Conservation (phyloP, 2,113 vertebrate species). For the Rhinoptilus africanus region DNA sequence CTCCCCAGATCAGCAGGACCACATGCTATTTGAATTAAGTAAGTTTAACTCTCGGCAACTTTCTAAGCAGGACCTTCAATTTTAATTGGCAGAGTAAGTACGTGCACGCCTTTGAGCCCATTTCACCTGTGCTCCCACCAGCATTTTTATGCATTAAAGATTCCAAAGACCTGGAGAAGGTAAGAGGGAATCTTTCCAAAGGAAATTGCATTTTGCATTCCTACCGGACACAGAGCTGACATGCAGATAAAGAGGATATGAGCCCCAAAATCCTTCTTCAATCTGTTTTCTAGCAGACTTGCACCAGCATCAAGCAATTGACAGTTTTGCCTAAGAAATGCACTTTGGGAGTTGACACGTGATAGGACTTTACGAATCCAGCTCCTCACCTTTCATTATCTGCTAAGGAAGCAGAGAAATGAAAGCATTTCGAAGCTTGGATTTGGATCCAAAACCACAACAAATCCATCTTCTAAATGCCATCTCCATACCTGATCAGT, state of each 20-base stretch:
- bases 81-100: background rate
- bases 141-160: background rate
- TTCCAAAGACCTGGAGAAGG: background rate
- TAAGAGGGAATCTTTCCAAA: background rate
- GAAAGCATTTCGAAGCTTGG: background rate
- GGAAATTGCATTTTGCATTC: background rate
- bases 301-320: background rate
- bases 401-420: background rate
- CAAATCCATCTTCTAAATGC: background rate
- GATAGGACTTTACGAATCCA: background rate
- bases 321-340: background rate
- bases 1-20: slow-evolving; percentile 41
- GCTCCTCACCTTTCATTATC: background rate
- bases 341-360: background rate
- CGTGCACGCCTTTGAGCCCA: background rate
- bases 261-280: background rate
- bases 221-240: background rate
- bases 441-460: background rate
- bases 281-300: background rate
- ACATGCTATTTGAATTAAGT: slow-evolving; percentile 51
- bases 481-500: background rate
- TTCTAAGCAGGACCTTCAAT: background rate
- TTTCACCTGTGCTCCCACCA: background rate
- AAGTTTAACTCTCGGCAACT: slow-evolving; percentile 19
- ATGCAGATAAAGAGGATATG: background rate